These are phyloP conservation scores for Trididemnum clinides DNA, from an alignment of 23 tunicate genomes.

Conservation along the genomic window DNA sequence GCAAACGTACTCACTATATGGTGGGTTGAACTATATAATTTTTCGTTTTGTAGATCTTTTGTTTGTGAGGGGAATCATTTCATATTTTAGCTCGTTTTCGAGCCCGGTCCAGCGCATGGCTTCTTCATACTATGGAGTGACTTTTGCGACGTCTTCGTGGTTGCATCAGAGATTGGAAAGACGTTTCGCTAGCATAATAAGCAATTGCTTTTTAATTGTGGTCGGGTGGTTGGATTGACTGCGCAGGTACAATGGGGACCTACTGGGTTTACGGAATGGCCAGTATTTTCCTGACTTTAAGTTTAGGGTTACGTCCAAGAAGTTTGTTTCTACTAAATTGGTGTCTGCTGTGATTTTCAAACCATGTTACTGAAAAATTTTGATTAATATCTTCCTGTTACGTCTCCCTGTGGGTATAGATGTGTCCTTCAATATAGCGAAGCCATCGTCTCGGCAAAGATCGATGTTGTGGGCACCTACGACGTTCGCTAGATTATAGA, in stretches of 20 bases:
- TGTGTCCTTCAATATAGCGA: no score
- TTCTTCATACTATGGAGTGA: background rate
- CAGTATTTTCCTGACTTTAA: background rate
- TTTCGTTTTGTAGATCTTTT: background rate
- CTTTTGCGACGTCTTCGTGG: background rate
- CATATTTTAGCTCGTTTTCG: background rate
- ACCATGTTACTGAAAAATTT: background rate
- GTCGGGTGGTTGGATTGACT: background rate
- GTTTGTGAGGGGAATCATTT: background rate
- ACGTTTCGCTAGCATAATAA: background rate
- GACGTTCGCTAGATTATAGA: no score
- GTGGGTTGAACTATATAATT: background rate
- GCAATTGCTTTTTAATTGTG: background rate
- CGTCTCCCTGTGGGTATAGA: no score
- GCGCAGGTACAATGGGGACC: background rate
- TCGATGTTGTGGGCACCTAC: no score
- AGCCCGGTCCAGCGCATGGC: background rate
- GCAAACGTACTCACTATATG: no score
- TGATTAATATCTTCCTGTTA: background rate
- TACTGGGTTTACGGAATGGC: background rate
- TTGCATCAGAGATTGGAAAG: background rate
- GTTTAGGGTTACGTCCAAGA: background rate
- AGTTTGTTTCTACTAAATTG: background rate
- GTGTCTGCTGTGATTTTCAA: background rate
- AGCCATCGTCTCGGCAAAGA: no score